phyloP scores from a whole-genome alignment of 2,113 vertebrate genomes.

The Lophius piscatorius region DNA sequence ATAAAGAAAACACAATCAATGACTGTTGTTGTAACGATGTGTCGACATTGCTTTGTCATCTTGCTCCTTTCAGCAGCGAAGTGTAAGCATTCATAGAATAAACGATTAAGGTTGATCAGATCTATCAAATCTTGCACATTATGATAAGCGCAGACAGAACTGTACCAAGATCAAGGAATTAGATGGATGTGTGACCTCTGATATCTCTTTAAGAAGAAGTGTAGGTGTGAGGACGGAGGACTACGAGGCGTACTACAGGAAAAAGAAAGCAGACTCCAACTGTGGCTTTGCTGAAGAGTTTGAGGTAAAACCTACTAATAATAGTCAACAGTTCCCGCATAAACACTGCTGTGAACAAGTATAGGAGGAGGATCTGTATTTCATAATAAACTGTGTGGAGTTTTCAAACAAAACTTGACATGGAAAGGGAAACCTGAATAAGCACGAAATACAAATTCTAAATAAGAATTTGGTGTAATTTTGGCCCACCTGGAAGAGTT shows the following conservation, averaged over 20 bases:
- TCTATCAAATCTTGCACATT: background rate
- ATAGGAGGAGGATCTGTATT: too few relatives aligned
- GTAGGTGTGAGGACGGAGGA: conserved; percentile 85
- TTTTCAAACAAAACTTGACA: too few relatives aligned
- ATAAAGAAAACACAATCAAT: too few relatives aligned
- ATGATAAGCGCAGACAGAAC: background rate
- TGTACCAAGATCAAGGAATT: background rate
- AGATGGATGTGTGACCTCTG: conserved; percentile 5
- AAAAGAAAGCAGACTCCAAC: conserved; percentile 91
- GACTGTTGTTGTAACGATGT: background rate
- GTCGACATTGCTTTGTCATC: conserved; percentile 13
- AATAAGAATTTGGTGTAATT: too few relatives aligned
- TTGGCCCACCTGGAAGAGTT: too few relatives aligned
- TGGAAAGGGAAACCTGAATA: too few relatives aligned
- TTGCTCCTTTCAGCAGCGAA: conserved; percentile 58
- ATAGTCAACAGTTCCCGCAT: background rate
- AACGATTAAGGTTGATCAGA: background rate
- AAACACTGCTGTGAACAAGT: background rate
- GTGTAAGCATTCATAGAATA: conserved; percentile 67
- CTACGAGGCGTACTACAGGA: conserved; percentile 89
- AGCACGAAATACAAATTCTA: too few relatives aligned
- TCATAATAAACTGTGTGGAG: too few relatives aligned
- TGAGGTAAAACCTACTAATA: conserved; percentile 78
- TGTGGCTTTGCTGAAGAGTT: conserved; percentile 97
- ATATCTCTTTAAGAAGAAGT: conserved; percentile 61